Evolutionary conservation across 2,113 vertebrate species (phyloP).

Genomic region (Hippocampus abdominalis): DNA sequence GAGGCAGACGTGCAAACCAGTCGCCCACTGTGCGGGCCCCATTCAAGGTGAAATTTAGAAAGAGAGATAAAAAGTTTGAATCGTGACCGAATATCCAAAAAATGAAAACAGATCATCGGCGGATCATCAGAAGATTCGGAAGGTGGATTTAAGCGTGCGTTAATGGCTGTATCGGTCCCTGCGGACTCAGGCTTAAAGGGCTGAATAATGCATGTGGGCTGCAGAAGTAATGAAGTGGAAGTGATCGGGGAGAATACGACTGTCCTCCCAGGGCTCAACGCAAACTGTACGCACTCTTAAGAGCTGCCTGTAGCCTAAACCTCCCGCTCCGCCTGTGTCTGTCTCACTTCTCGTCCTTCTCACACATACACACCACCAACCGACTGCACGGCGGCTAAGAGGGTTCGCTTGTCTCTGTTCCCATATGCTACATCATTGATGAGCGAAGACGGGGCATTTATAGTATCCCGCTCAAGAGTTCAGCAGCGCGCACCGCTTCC

Average conservation of each 20-base stretch:
- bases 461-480: conserved; percentile 55
- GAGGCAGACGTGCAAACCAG: no score
- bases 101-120: conserved; percentile 17
- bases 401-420: conserved; percentile 72
- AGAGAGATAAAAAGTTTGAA: no score
- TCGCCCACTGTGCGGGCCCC: no score
- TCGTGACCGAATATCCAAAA: background rate
- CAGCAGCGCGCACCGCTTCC: conserved; percentile 41
- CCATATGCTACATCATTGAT: conserved; percentile 74
- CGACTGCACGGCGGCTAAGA: conserved; percentile 61
- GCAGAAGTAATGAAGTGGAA: conserved; percentile 75
- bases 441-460: conserved; percentile 68
- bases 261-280: conserved; percentile 67
- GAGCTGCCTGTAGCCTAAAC: conserved; percentile 60
- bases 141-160: conserved; percentile 70
- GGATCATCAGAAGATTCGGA: conserved; percentile 46
- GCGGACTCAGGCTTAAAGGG: conserved; percentile 57
- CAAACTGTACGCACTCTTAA: conserved; percentile 68
- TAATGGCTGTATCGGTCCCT: conserved; percentile 69
- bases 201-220: conserved; percentile 74
- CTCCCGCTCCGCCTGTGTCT: conserved; percentile 42
- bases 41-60: background rate
- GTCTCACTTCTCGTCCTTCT: conserved; percentile 27
- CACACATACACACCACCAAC: conserved; percentile 11
- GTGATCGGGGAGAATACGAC: conserved; percentile 68